These are phyloP conservation scores for Tychaedon coryphoeus DNA, from an alignment of 2,113 vertebrate species.

Conservation along the genomic window DNA sequence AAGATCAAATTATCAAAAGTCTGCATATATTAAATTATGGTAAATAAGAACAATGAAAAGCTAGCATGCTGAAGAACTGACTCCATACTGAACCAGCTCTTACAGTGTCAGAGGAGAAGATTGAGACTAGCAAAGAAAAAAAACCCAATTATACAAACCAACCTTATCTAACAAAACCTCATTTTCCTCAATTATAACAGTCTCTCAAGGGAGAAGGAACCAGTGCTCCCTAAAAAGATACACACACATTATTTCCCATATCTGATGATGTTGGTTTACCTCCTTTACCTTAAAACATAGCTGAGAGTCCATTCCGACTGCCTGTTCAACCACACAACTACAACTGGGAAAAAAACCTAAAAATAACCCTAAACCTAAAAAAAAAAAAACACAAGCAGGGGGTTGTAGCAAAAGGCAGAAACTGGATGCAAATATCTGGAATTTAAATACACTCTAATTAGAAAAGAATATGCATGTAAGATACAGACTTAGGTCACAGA, in stretches of 20 bases:
- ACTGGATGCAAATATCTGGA: not conserved
- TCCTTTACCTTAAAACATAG: not conserved
- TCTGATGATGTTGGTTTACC: not conserved
- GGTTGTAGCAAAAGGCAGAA: not conserved
- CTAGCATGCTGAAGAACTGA: not conserved
- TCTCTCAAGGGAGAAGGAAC: not conserved
- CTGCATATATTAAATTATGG: not conserved
- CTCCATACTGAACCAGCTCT: not conserved
- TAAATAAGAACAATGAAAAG: not conserved
- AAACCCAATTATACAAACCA: not conserved
- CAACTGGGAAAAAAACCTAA: fast-evolving
- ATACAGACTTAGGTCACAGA: not conserved
- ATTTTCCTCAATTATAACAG: not conserved
- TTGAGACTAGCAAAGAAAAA: not conserved
- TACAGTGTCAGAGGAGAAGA: not conserved
- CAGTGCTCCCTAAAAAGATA: not conserved
- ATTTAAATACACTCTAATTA: not conserved
- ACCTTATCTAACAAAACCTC: not conserved
- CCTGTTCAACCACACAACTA: not conserved
- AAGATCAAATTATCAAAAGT: not conserved
- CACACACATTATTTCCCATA: not conserved
- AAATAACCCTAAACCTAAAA: not conserved
- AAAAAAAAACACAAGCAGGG: fast-evolving
- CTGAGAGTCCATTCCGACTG: not conserved
- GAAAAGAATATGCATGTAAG: not conserved